phyloP scores from a whole-genome alignment of 2,888 invertebrate genomes.

The Meandrusa payeni region DNA sequence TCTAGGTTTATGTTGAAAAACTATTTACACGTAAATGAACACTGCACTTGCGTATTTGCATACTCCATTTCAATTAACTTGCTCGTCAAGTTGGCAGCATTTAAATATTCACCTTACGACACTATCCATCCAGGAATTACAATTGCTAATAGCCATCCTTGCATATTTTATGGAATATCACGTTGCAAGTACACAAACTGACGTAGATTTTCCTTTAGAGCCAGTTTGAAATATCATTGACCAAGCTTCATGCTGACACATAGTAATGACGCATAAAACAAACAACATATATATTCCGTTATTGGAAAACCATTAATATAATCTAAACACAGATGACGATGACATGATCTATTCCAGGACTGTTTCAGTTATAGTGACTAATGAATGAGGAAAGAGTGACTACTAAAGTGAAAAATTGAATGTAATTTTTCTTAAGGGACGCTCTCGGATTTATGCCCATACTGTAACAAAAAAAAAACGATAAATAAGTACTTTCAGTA shows the following conservation, averaged over 20 bases:
- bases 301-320: no score
- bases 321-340: no score
- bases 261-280: no score
- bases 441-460: no score
- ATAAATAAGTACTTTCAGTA: no score
- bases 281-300: no score
- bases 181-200: constrained; percentile 36
- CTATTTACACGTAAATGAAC: neutral
- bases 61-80: constrained; percentile 67
- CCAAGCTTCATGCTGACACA: neutral
- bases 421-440: no score
- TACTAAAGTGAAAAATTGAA: no score
- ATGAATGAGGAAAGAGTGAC: no score
- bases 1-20: neutral
- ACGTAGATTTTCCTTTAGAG: constrained; percentile 2
- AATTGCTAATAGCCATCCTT: constrained; percentile 38
- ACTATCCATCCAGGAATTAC: constrained; percentile 39
- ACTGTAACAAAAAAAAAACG: no score
- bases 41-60: constrained; percentile 39
- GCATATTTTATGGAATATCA: constrained; percentile 32
- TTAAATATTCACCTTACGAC: constrained; percentile 66
- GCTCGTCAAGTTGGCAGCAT: constrained; percentile 57
- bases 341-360: no score
- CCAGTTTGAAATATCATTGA: neutral
- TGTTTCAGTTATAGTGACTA: no score